Evolutionary conservation across 2,113 vertebrate species (phyloP).

Genomic region (Phyllostomus hastatus): DNA sequence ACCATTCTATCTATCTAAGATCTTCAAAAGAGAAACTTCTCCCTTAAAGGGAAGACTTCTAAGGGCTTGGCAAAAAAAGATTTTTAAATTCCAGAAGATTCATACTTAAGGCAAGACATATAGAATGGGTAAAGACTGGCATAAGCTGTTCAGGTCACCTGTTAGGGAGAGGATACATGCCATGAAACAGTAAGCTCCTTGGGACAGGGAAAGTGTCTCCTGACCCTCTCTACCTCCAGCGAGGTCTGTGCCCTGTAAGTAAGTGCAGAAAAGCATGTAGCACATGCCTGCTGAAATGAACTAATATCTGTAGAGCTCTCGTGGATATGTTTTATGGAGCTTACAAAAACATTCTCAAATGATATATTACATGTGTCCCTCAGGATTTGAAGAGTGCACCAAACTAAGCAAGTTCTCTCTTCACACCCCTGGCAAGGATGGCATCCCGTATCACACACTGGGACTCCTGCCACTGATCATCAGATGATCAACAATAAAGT

Average conservation of each 20-base stretch:
- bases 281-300: neutral
- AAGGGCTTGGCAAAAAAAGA: neutral
- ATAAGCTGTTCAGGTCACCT: neutral
- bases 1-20: neutral
- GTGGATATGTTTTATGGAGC: conserved; percentile 53
- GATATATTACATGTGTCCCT: conserved; percentile 55
- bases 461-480: conserved; percentile 18
- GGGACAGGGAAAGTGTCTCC: neutral
- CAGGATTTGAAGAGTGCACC: conserved; percentile 38
- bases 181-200: neutral
- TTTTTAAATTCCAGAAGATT: conserved; percentile 15
- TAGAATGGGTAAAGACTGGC: neutral
- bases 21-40: neutral
- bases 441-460: neutral
- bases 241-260: neutral
- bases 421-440: neutral
- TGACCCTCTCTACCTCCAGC: neutral
- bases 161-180: neutral
- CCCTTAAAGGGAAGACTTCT: neutral
- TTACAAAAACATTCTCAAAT: conserved; percentile 62
- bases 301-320: conserved; percentile 18
- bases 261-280: neutral
- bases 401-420: conserved; percentile 37
- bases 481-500: conserved; percentile 55
- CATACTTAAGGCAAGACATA: neutral